Evolutionary conservation across 2,113 vertebrate genomes (phyloP).

Genomic region (Scomber colias): DNA sequence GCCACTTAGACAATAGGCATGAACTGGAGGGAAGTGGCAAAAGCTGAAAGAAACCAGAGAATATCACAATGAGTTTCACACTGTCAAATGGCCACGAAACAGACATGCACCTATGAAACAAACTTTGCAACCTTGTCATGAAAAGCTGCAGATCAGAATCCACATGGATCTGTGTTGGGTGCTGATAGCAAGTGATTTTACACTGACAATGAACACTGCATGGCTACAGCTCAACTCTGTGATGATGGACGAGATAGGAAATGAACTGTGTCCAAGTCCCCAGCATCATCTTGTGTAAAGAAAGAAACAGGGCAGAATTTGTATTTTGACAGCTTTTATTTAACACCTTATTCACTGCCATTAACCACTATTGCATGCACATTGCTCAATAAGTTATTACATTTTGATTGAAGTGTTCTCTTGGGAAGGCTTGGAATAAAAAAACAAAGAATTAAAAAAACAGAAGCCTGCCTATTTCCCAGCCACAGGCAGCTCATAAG

Average conservation of each 20-base stretch:
- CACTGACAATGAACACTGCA: conserved; percentile 27
- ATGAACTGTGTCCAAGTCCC: conserved; percentile 34
- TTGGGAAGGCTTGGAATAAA: not conserved
- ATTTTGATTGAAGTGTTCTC: conserved; percentile 13
- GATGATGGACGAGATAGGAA: conserved; percentile 24
- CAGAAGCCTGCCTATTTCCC: conserved; percentile 14
- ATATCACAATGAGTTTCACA: conserved; percentile 63
- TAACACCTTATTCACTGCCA: conserved; percentile 2
- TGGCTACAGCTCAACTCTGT: conserved; percentile 34
- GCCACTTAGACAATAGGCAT: conserved; percentile 69
- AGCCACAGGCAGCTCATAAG: conserved; percentile 2
- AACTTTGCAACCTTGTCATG: conserved; percentile 62
- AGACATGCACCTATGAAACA: conserved; percentile 32
- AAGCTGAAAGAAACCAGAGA: conserved; percentile 59
- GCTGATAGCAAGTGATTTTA: conserved; percentile 58
- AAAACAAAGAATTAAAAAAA: not conserved
- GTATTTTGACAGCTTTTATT: conserved; percentile 26
- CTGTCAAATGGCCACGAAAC: conserved; percentile 49
- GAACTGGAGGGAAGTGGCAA: conserved; percentile 23
- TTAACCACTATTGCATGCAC: not conserved
- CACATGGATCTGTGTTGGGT: conserved; percentile 46
- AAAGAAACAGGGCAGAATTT: too few species aligned
- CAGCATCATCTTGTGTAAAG: not conserved
- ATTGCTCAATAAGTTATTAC: not conserved
- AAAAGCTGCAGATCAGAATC: conserved; percentile 59